Evolutionary conservation across 2,113 vertebrate species (phyloP), one percentile per base, ranked within the genome.

Genomic region (Myotis brandtii): DNA sequence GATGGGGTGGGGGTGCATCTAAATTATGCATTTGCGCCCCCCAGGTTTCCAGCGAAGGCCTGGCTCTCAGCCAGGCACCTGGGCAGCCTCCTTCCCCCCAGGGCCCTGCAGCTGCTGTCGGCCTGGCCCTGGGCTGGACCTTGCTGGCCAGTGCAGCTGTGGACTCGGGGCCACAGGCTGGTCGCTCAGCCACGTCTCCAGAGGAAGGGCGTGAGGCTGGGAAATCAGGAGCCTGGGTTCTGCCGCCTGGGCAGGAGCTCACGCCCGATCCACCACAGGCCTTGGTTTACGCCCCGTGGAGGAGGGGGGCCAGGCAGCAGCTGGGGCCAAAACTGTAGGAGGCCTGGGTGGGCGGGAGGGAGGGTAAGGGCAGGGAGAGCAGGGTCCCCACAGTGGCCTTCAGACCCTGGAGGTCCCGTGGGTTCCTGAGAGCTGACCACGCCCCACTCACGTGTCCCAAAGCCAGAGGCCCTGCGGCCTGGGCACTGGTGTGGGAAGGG

Each of bases 1-100:
- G 92, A 25, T 50, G 64, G 75, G 88, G 76, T 30, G 11, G 64
- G 43, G 32, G 84, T 82, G 88, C 86, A 16, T 77, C 83, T 94
- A 83, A 77, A 75, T 50, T 48, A 73, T 56, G 70, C 91, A 72
- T 92, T 64, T 2, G 23, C 2, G 9, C 79, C 82, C 86, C 93
- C 83, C 34, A 27, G 92, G 91, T 77, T 59, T 85, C 46, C 6
- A 69, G 70, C 6, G 43, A 50, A 46, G 76, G 30, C 89, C 4
- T 32, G 92, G 95, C 83, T 4, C 69, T 1, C 14, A 75, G 93
- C 94, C 70, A 67, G 77, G 48, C 25, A 43, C 50, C 12, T 0
- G 73, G 73, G 76, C 73, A 30, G 50, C 72, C 0, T 32, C 54
- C 67, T 77, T 50, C 46, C 10, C 67, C 52, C 77, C 3, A 9